Percentiles rank a stretch among this genome's conserved stretches.
phyloP scores from a whole-genome alignment of 2,113 vertebrate genomes.

The rabbit (Oryctolagus cuniculus) region mOryCun1.1 NC_091434.1:133820501-133821000 shows the following conservation, averaged over 20 bases:
- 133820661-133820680: neutral
- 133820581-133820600: conserved; percentile 35
- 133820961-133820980: conserved; percentile 84
- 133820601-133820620: neutral
- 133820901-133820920: conserved; percentile 66
- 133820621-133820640: neutral
- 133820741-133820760: neutral
- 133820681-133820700: neutral
- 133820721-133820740: neutral
- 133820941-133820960: conserved; percentile 78
- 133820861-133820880: conserved; percentile 73
- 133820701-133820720: neutral
- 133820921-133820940: conserved; percentile 69
- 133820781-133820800: neutral
- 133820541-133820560: neutral
- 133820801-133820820: neutral
- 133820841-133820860: conserved; percentile 77
- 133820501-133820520: neutral
- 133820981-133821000: conserved; percentile 81
- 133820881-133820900: conserved; percentile 70
- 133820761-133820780: too few relatives aligned
- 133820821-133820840: neutral
- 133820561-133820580: neutral
- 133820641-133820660: neutral
- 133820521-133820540: neutral